Evolutionary conservation across 1,140 invertebrate species (phyloP).

Genomic region (Coptotermes formosanus): DNA sequence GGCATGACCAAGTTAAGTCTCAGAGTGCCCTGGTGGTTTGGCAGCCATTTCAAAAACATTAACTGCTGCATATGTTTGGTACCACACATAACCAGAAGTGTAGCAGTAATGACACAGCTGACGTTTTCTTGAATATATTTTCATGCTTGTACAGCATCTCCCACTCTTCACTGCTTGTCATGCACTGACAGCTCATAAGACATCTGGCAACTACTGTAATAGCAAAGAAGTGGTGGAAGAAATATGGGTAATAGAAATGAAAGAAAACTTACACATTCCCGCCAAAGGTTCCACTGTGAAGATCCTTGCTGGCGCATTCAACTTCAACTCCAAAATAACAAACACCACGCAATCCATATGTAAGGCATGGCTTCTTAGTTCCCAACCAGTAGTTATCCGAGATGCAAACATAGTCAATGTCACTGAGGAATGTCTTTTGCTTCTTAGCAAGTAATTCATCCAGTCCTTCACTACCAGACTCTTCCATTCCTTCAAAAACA

Average conservation of each 20-base stretch:
- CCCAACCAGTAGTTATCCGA: constrained; percentile 99
- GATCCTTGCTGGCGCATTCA: constrained; percentile 84
- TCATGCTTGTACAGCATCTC: no score
- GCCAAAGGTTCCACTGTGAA: constrained; percentile 95
- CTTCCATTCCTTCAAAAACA: constrained; percentile 98
- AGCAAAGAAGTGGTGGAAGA: background rate
- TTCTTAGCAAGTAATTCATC: constrained; percentile 77
- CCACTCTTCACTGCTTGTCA: no score
- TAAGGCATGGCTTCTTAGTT: constrained; percentile 93
- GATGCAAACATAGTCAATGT: constrained; percentile 94
- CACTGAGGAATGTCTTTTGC: constrained; percentile 77
- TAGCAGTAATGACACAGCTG: no score
- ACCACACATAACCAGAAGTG: no score
- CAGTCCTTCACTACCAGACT: constrained; percentile 92
- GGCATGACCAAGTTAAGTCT: no score
- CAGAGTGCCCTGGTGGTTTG: no score
- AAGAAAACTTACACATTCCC: constrained; percentile 71
- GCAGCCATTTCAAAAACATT: no score
- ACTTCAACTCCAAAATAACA: constrained; percentile 92
- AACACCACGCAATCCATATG: constrained; percentile 92
- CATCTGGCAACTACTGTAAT: background rate
- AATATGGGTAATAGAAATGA: background rate
- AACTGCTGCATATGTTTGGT: no score
- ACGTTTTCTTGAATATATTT: no score
- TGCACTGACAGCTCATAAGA: no score